Percentiles rank a stretch among this genome's conserved stretches.
phyloP scores from a whole-genome alignment of 2,888 invertebrate genomes.

The Sarcophaga carnaria region DNA sequence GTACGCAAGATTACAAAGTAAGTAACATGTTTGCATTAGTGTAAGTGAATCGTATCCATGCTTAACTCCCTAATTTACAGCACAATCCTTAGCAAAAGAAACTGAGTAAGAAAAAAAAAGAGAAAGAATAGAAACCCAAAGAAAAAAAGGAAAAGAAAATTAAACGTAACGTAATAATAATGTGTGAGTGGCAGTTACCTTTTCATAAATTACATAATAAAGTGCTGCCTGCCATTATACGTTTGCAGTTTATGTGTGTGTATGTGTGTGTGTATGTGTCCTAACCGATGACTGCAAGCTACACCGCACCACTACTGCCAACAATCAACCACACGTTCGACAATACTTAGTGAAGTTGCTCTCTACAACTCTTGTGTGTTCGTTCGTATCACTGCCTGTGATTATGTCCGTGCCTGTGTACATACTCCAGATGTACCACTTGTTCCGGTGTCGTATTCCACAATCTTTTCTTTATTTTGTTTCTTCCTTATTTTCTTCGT shows the following conservation, averaged over 20 bases:
- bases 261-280: conserved; percentile 34
- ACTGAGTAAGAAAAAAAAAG: not conserved
- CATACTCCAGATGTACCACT: conserved; percentile 58
- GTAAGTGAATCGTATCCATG: not conserved
- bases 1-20: not conserved
- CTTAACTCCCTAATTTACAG: conserved; percentile 21
- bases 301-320: not conserved
- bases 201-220: conserved; percentile 64
- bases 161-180: conserved; percentile 19
- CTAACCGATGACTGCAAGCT: not conserved
- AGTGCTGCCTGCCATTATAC: conserved; percentile 42
- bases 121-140: too few species aligned
- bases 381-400: not conserved
- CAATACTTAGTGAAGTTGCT: not conserved
- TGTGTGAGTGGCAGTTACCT: conserved; percentile 61
- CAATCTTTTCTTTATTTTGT: not conserved
- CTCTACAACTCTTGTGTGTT: not conserved
- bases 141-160: not conserved
- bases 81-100: not conserved
- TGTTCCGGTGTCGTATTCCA: conserved; percentile 67
- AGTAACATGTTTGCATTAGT: not conserved
- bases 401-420: conserved; percentile 15
- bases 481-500: conserved; percentile 14
- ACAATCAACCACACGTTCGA: not conserved
- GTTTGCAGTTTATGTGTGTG: conserved; percentile 37